phyloP scores from a whole-genome alignment of 2,113 vertebrate species.

The Dolichotis patagonum region DNA sequence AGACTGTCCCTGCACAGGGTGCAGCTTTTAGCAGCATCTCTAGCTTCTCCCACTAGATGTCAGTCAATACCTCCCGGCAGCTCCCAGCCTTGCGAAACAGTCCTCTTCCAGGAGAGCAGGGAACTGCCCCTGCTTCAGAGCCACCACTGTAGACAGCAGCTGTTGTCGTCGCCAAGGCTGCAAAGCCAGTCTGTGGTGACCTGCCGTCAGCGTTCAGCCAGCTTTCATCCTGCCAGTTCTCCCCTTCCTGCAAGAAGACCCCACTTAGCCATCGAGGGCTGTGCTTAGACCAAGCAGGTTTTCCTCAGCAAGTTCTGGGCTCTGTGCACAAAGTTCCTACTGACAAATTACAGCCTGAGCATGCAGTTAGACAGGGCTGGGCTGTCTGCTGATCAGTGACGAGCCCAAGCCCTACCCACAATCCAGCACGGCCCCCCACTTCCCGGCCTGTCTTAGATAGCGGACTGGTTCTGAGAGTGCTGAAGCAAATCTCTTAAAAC shows the following conservation, averaged over 20 bases:
- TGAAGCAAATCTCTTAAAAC: not conserved
- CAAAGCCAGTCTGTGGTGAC: not conserved
- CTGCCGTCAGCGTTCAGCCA: not conserved
- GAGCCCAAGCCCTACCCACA: fast-evolving
- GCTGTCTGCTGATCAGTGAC: not conserved
- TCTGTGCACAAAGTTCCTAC: not conserved
- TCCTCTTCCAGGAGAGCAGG: not conserved
- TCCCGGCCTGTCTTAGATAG: fast-evolving
- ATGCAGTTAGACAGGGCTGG: no score
- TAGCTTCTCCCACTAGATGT: not conserved
- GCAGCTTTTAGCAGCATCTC: not conserved
- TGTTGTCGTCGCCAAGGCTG: not conserved
- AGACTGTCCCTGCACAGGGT: not conserved
- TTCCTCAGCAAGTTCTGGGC: not conserved
- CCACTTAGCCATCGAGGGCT: no score
- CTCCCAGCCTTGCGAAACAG: not conserved
- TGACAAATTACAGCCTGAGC: fast-evolving
- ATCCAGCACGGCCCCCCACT: fast-evolving
- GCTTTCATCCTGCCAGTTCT: not conserved
- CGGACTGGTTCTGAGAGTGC: not conserved
- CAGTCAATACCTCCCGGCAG: not conserved
- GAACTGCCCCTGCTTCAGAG: not conserved
- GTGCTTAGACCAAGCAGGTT: not conserved
- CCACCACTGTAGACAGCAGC: not conserved
- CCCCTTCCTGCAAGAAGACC: not conserved